Evolutionary conservation across 1,140 invertebrate species (phyloP).

Genomic region (Argopecten irradians): DNA sequence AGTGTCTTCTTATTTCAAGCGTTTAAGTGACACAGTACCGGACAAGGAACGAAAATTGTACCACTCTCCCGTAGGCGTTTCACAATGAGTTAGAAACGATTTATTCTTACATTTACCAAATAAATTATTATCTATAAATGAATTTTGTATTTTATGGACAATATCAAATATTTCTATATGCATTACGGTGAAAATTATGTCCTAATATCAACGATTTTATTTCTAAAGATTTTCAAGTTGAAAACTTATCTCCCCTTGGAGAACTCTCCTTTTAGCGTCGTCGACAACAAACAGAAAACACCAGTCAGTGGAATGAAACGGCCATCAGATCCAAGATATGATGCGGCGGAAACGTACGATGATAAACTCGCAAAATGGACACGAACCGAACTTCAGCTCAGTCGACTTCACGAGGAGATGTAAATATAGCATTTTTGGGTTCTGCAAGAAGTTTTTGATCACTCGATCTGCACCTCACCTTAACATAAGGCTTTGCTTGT

Average conservation of each 20-base stretch:
- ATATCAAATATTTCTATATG: too few relatives aligned
- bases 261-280: not conserved
- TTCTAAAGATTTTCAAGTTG: too few relatives aligned
- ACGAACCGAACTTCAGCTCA: constrained; percentile 42
- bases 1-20: too few relatives aligned
- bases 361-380: constrained; percentile 39
- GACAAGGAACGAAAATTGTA: too few relatives aligned
- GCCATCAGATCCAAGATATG: not conserved
- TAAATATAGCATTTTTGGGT: not conserved
- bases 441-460: not conserved
- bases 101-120: too few relatives aligned
- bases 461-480: not conserved
- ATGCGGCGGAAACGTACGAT: not conserved
- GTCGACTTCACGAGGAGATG: constrained; percentile 48
- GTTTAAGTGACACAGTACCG: too few relatives aligned
- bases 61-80: too few relatives aligned
- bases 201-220: too few relatives aligned
- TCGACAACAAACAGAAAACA: not conserved
- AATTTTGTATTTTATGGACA: too few relatives aligned
- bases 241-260: not conserved
- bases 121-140: too few relatives aligned
- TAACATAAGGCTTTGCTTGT: not conserved
- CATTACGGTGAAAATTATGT: too few relatives aligned
- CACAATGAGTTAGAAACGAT: too few relatives aligned
- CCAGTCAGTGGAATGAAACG: not conserved